phyloP scores from a whole-genome alignment of 2,113 vertebrate genomes.

The Sinocyclocheilus anophthalmus region DNA sequence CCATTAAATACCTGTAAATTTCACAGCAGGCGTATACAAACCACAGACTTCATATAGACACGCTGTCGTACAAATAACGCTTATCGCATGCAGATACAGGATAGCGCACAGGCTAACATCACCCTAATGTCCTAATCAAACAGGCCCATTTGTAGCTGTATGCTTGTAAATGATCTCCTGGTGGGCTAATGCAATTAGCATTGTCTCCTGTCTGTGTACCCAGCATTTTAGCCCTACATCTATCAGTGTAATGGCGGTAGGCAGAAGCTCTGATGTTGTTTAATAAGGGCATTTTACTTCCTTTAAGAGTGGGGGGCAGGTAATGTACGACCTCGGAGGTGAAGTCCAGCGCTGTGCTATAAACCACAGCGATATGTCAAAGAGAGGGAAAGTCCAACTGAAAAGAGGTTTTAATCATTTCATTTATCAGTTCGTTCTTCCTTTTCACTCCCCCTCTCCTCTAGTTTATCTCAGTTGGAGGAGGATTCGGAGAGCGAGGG shows the following conservation, averaged over 20 bases:
- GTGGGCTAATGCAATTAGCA: constrained; percentile 73
- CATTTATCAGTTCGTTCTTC: constrained; percentile 66
- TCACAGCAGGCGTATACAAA: not conserved
- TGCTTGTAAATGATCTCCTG: constrained; percentile 73
- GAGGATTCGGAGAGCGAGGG: constrained; percentile 64
- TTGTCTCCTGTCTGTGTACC: constrained; percentile 72
- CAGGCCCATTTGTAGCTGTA: constrained; percentile 62
- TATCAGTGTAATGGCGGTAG: constrained; percentile 80
- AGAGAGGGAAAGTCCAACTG: constrained; percentile 62
- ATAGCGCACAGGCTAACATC: constrained; percentile 17
- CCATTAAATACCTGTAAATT: not conserved
- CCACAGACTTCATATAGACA: not conserved
- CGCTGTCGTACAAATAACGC: not conserved
- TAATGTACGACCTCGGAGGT: constrained; percentile 71
- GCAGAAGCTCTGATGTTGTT: constrained; percentile 79
- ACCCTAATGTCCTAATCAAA: constrained; percentile 62
- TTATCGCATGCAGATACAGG: constrained; percentile 10
- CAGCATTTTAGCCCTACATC: constrained; percentile 74
- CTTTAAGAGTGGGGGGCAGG: constrained; percentile 76
- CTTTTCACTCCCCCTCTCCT: constrained; percentile 46
- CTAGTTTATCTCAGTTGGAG: constrained; percentile 56
- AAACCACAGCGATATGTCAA: constrained; percentile 65
- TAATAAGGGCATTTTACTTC: constrained; percentile 78
- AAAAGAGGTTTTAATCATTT: constrained; percentile 76
- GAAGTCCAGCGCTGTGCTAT: constrained; percentile 70